phyloP scores from a whole-genome alignment of 2,888 invertebrate genomes.

The Brachypalpus laphriformis region DNA sequence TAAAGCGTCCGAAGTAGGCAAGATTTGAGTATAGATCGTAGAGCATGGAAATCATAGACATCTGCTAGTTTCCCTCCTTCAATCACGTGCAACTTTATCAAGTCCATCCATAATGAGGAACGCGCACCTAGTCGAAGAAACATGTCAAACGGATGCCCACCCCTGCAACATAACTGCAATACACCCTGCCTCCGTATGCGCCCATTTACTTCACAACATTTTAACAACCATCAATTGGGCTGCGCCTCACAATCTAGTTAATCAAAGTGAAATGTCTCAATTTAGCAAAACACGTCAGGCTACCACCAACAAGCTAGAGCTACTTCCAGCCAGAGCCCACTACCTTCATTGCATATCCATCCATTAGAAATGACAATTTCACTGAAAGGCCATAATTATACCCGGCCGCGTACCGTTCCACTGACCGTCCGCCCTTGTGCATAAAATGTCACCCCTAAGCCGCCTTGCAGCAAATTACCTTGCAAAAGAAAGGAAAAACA shows the following conservation, averaged over 20 bases:
- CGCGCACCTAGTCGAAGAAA: too few relatives aligned
- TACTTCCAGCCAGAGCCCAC: neutral
- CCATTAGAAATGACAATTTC: slow-evolving; percentile 68
- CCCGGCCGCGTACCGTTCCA: slow-evolving; percentile 8
- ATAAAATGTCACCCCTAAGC: slow-evolving; percentile 56
- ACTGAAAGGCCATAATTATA: slow-evolving; percentile 66
- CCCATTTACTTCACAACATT: slow-evolving; percentile 1
- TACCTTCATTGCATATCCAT: slow-evolving; percentile 13
- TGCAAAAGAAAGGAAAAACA: slow-evolving; percentile 39
- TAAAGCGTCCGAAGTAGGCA: too few relatives aligned
- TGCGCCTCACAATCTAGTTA: slow-evolving; percentile 32
- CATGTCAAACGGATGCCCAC: too few relatives aligned
- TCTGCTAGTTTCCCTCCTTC: too few relatives aligned
- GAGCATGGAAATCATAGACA: too few relatives aligned
- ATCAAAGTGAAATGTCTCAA: slow-evolving; percentile 68
- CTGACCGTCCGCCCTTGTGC: slow-evolving; percentile 26
- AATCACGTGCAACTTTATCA: too few relatives aligned
- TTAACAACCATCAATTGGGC: slow-evolving; percentile 28
- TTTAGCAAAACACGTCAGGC: slow-evolving; percentile 38
- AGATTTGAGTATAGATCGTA: too few relatives aligned
- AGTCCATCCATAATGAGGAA: too few relatives aligned
- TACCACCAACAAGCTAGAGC: neutral
- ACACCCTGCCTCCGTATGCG: neutral
- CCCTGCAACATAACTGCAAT: neutral
- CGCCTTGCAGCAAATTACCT: slow-evolving; percentile 44